Conservation (phyloP, 2,113 vertebrate genomes). For the Cyanocitta stelleri region DNA sequence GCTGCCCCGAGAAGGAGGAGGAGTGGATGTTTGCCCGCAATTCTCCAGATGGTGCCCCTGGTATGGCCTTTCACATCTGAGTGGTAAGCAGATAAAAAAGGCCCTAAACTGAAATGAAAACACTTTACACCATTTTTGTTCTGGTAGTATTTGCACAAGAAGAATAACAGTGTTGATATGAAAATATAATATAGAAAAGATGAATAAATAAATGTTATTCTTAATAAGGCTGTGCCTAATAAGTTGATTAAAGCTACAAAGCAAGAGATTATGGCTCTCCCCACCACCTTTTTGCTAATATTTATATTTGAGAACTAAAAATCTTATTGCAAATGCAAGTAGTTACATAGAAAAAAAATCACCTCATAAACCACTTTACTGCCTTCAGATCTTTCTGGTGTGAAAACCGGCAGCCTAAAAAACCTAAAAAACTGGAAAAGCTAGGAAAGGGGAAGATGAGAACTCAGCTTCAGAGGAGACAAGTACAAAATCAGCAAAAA, state of each 20-base stretch:
- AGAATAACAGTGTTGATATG: background rate
- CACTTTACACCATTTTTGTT: background rate
- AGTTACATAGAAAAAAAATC: background rate
- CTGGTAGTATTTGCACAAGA: background rate
- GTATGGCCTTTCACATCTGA: background rate
- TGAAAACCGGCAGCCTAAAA: background rate
- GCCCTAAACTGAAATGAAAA: background rate
- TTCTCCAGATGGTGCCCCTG: background rate
- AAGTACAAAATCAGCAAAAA: background rate
- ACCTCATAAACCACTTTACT: background rate
- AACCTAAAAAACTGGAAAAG: background rate
- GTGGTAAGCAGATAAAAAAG: background rate
- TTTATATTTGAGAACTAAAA: background rate
- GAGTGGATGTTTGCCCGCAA: rapidly evolving
- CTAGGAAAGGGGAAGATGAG: background rate
- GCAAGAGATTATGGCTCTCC: background rate
- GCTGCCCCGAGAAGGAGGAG: background rate
- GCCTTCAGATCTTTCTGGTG: background rate
- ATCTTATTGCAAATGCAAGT: background rate
- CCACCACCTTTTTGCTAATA: background rate
- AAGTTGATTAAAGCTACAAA: background rate
- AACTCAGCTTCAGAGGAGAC: background rate
- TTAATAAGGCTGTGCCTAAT: background rate
- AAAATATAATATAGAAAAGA: background rate
- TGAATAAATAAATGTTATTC: background rate